Evolutionary conservation across 2,113 vertebrate genomes (phyloP).

Genomic region (Cervus canadensis): DNA sequence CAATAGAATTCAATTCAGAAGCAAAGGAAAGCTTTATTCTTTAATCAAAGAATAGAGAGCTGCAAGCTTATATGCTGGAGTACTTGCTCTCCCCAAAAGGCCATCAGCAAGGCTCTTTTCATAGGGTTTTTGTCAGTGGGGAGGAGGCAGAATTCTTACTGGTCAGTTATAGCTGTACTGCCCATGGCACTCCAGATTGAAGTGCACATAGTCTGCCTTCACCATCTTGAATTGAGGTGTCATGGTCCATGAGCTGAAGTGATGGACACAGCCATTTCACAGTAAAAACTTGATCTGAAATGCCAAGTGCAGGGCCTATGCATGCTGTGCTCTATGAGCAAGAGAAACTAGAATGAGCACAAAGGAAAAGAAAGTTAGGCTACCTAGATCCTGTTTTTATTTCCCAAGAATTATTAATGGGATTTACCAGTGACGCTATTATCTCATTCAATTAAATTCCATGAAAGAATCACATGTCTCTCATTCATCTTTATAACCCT

Average conservation of each 20-base stretch:
- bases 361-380: background rate
- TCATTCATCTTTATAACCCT: background rate
- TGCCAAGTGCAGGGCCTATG: background rate
- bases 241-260: background rate
- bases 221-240: background rate
- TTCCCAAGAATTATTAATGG: background rate
- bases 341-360: background rate
- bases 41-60: background rate
- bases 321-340: accelerated
- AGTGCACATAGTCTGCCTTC: background rate
- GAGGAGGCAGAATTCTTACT: background rate
- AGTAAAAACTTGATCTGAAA: background rate
- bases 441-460: background rate
- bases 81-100: background rate
- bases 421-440: background rate
- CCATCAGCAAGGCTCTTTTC: background rate
- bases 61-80: background rate
- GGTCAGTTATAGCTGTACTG: background rate
- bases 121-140: background rate
- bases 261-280: background rate
- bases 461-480: background rate
- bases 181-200: background rate
- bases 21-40: background rate
- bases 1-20: background rate
- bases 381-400: background rate